Percentiles rank a stretch among this genome's conserved stretches.
phyloP scores from a whole-genome alignment of 2,888 invertebrate species.

The Oligia strigilis region DNA sequence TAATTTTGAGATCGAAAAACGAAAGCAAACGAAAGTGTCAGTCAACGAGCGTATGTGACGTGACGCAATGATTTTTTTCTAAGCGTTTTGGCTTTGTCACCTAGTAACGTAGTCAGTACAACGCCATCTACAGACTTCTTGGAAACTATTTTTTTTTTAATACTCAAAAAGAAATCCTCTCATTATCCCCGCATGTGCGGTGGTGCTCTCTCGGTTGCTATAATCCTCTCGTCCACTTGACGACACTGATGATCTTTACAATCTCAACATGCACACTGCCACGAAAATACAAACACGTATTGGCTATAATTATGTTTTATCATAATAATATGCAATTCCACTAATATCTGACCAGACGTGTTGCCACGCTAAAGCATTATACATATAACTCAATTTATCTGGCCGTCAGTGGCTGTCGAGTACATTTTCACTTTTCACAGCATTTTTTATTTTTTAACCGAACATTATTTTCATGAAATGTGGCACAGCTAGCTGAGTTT shows the following conservation, averaged over 20 bases:
- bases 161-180: too few relatives aligned
- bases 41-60: too few relatives aligned
- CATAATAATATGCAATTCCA: background rate
- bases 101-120: too few relatives aligned
- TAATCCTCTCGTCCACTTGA: background rate
- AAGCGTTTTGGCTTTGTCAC: too few relatives aligned
- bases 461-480: background rate
- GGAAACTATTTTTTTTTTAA: too few relatives aligned
- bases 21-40: too few relatives aligned
- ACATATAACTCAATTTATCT: background rate
- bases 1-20: too few relatives aligned
- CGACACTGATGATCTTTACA: background rate
- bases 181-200: background rate
- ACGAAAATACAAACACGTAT: background rate
- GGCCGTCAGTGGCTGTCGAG: background rate
- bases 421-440: background rate
- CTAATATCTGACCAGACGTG: background rate
- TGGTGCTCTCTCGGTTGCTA: background rate
- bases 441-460: background rate
- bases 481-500: background rate
- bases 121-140: too few relatives aligned
- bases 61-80: too few relatives aligned
- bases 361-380: constrained; percentile 5
- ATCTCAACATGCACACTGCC: constrained; percentile 4
- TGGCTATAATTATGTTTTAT: constrained; percentile 3